Conservation (phyloP, 2,888 invertebrate genomes). For the Salticus scenicus region DNA sequence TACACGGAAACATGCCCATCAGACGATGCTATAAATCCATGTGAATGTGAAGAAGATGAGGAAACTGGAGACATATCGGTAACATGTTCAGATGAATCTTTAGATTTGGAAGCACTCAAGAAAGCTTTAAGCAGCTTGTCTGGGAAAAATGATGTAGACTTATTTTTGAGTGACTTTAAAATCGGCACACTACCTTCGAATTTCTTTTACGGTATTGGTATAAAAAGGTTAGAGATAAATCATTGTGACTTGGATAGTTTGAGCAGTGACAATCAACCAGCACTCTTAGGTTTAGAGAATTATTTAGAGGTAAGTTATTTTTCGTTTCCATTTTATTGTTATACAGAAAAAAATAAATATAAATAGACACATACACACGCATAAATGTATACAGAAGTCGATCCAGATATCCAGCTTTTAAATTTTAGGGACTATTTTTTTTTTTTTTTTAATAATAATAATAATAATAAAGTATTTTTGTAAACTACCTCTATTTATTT, state of each 20-base stretch:
- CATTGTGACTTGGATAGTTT: slow-evolving; percentile 28
- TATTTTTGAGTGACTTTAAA: neutral
- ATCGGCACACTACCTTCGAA: neutral
- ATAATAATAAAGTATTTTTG: no score
- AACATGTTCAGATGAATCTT: neutral
- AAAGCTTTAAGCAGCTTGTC: neutral
- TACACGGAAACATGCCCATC: neutral
- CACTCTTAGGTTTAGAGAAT: slow-evolving; percentile 34
- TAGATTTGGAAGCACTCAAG: neutral
- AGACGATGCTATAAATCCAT: neutral
- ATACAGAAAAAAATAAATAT: no score
- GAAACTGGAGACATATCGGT: neutral
- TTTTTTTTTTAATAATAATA: no score
- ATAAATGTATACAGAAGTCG: no score
- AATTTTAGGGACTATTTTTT: no score
- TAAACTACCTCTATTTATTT: no score
- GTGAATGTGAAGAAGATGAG: neutral
- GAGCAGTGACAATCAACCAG: neutral
- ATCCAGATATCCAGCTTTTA: no score
- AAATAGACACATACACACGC: no score
- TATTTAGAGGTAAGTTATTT: slow-evolving; percentile 20
- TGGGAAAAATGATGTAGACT: neutral
- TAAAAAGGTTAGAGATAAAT: slow-evolving; percentile 14
- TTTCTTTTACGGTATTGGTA: neutral
- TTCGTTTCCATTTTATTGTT: neutral